phyloP scores from a whole-genome alignment of 2,113 vertebrate species.

The Gallinago paraguaiae region DNA sequence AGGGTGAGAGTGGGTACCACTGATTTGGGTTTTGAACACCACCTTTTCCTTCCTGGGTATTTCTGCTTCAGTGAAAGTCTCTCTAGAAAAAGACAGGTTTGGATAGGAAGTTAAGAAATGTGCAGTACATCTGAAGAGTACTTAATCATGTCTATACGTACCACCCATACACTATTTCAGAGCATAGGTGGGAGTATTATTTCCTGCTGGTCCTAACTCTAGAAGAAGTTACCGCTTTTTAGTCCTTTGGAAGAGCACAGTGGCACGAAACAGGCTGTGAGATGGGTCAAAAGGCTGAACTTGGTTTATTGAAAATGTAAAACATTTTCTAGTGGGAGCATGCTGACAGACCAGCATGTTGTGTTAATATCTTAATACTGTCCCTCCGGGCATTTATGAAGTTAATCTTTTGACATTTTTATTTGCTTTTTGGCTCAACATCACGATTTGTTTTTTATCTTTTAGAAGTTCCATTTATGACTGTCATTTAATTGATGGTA shows the following conservation, averaged over 20 bases:
- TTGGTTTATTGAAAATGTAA: neutral
- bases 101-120: neutral
- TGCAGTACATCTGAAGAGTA: neutral
- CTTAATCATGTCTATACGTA: neutral
- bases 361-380: neutral
- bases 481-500: constrained; percentile 40
- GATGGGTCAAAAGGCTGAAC: neutral
- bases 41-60: neutral
- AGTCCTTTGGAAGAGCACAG: neutral
- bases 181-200: neutral
- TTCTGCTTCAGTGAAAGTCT: neutral
- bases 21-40: neutral
- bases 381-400: neutral
- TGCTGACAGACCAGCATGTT: neutral
- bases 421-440: constrained; percentile 52
- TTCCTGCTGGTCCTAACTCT: neutral
- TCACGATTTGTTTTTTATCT: constrained; percentile 54
- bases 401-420: constrained; percentile 32
- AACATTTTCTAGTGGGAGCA: neutral
- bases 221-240: neutral
- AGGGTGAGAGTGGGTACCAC: accelerated
- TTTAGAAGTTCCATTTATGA: constrained; percentile 40
- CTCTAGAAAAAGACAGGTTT: neutral
- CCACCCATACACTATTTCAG: neutral
- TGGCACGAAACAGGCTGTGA: neutral